These are phyloP conservation scores for Corythornis madagascariensis DNA, from an alignment of 2,113 vertebrate genomes.

Conservation along the genomic window DNA sequence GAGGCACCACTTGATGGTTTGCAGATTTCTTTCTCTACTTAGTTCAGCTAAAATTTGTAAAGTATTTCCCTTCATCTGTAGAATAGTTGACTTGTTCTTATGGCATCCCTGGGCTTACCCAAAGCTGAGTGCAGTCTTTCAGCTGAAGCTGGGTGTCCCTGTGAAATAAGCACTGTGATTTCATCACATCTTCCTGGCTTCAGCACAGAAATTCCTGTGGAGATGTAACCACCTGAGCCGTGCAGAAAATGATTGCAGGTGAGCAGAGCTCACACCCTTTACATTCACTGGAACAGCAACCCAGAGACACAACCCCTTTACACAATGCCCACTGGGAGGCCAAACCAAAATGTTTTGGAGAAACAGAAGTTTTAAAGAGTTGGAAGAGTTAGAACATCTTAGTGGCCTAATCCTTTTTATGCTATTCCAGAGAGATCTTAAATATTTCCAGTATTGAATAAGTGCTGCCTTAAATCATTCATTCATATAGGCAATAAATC, in stretches of 20 bases:
- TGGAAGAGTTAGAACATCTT: background rate
- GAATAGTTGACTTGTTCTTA: slow-evolving; percentile 32
- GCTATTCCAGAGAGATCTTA: background rate
- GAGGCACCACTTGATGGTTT: background rate
- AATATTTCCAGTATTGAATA: background rate
- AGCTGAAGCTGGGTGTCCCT: background rate
- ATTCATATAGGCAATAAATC: background rate
- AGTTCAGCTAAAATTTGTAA: slow-evolving; percentile 32
- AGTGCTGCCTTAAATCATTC: background rate
- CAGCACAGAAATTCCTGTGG: background rate
- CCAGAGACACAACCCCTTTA: background rate
- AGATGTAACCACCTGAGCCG: background rate
- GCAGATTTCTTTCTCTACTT: slow-evolving; percentile 27
- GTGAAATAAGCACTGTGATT: background rate
- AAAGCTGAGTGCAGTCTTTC: background rate
- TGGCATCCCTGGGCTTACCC: background rate
- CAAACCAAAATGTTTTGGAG: background rate
- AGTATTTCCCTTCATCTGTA: slow-evolving; percentile 21
- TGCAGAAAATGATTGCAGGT: background rate
- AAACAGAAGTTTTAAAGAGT: background rate
- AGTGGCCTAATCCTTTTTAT: background rate
- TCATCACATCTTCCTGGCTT: background rate
- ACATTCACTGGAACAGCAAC: background rate
- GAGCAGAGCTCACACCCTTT: background rate
- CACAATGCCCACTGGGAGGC: background rate